Base-by-base conservation (phyloP, 2,888 invertebrate species). In the Troides aeacus region DNA sequence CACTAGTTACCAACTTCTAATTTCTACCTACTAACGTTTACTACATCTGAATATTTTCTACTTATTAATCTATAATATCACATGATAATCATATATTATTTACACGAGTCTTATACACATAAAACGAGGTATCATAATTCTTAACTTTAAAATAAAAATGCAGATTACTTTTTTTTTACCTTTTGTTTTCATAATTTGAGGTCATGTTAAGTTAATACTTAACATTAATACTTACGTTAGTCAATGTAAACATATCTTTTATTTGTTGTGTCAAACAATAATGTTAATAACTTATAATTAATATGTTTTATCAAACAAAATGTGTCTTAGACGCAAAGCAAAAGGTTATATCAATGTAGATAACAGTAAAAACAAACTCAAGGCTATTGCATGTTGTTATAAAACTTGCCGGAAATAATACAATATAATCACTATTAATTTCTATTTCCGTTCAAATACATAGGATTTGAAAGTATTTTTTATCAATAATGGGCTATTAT, bases 281-380 rank as follows among this genome's bases (percentile, higher is more conserved):
- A 53, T n/a, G 18, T n/a, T 53, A 53, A 53, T 53, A 58, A 60
- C 62, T 61, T 23, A 24, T 64, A 68, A 63, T 70, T 70, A 66
- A 69, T 46, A 69, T 71, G 64, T 75, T 75, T 75, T 79, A 81
- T 81, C 77, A 80, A 74, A 82, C 73, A 75, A 74, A 78, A 21
- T 21, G 76, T 78, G 75, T 78, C 76, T 83, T 81, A 79, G 80
- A 81, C 78, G 75, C 78, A 76, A 80, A 81, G 79, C 84, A 79
- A 88, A 84, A 89, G 89, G 90, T 90, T 86, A 88, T 80, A 81
- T 84, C 76, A 83, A 84, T 84, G 82, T 56, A 80, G 87, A 89
- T 89, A 87, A 82, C 77, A 73, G 72, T 79, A 79, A 81, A 82
- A 83, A 81, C 79, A 81, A 69, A 74, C 74, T 79, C 81, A 84